A percentile compares a stretch with the other conserved stretches of the same genome.
Evolutionary conservation across 2,888 invertebrate genomes (phyloP).

Genomic region (Cybosia mesomella): DNA sequence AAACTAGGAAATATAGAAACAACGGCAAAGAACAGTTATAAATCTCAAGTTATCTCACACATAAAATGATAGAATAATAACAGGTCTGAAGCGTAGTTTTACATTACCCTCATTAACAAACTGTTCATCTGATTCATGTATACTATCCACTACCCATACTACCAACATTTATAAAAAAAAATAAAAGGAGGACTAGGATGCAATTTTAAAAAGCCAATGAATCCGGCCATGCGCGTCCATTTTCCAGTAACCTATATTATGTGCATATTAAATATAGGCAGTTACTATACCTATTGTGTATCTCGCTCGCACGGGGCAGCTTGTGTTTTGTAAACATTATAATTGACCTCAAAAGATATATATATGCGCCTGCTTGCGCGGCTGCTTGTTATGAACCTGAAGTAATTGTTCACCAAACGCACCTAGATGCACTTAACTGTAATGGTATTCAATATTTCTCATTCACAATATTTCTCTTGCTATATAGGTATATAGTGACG

Average conservation of each 20-base stretch:
- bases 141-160: no score
- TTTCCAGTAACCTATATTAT: slow-evolving; percentile 1
- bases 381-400: slow-evolving; percentile 7
- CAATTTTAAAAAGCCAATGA: neutral
- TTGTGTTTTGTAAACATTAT: slow-evolving; percentile 32
- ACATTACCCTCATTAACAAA: no score
- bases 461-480: no score
- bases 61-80: no score
- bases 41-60: no score
- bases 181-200: neutral
- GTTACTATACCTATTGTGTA: neutral
- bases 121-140: no score
- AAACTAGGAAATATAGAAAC: no score
- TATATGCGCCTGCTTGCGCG: neutral
- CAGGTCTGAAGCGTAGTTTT: neutral
- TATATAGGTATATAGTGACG: neutral
- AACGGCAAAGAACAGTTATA: no score
- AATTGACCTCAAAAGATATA: slow-evolving; percentile 23
- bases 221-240: neutral
- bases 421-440: neutral
- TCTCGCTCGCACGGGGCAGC: neutral
- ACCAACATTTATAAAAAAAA: no score
- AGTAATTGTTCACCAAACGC: slow-evolving; percentile 2
- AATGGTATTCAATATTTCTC: neutral
- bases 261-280: slow-evolving; percentile 1